Conservation (phyloP, 1,140 invertebrate species). For the Euura saliciscinereae region DNA sequence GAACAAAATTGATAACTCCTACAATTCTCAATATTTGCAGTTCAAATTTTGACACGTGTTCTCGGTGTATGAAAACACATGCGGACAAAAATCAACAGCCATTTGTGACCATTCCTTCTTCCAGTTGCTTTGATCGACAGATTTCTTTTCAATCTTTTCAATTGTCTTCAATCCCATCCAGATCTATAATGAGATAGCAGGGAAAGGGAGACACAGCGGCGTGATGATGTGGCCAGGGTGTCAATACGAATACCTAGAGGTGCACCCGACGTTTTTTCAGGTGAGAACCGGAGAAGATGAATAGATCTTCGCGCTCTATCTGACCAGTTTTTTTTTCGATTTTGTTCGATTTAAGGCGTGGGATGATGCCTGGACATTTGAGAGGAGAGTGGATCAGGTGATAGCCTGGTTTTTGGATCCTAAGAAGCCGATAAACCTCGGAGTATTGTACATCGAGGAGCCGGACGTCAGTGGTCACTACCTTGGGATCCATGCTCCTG, state of each 20-base stretch:
- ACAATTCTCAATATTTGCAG: too few relatives aligned
- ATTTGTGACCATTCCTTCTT: too few relatives aligned
- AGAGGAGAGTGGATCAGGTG: conserved; percentile 64
- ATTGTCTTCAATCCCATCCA: conserved; percentile 40
- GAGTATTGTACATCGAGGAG: conserved; percentile 76
- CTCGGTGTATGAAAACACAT: too few relatives aligned
- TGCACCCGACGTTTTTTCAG: conserved; percentile 46
- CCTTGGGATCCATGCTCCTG: conserved; percentile 54
- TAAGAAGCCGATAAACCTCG: conserved; percentile 64
- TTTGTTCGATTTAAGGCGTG: neutral
- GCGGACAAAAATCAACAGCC: too few relatives aligned
- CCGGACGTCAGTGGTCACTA: conserved; percentile 69
- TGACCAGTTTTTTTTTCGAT: too few relatives aligned
- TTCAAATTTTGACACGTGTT: too few relatives aligned
- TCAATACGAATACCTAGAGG: conserved; percentile 56
- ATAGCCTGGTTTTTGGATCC: conserved; percentile 71
- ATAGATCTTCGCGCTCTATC: too few relatives aligned
- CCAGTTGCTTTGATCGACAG: too few relatives aligned
- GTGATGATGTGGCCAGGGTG: conserved; percentile 70
- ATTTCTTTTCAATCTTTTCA: neutral
- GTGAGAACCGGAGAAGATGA: conserved; percentile 20
- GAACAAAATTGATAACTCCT: too few relatives aligned
- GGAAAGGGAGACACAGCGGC: conserved; percentile 59
- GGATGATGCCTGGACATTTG: conserved; percentile 49
- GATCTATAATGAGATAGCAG: conserved; percentile 63